These are phyloP conservation scores for Microplitis mediator DNA, from an alignment of 1,140 invertebrate species.

Conservation along the genomic window DNA sequence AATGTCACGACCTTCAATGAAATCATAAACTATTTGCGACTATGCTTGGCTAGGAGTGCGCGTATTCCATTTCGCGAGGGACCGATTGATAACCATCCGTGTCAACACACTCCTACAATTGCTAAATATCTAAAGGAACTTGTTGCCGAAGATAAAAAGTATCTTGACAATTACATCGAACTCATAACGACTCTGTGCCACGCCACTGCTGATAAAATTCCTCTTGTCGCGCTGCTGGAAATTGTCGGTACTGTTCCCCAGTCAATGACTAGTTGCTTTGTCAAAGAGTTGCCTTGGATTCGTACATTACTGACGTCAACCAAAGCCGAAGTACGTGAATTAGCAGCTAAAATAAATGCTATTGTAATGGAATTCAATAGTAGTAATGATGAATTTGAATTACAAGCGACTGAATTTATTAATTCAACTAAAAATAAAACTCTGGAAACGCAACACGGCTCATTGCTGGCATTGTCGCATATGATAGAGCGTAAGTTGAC, in stretches of 20 bases:
- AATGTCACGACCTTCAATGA: slow-evolving; percentile 61
- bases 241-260: slow-evolving; percentile 73
- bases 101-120: slow-evolving; percentile 68
- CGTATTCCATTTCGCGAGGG: slow-evolving; percentile 55
- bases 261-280: slow-evolving; percentile 65
- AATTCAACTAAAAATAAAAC: slow-evolving; percentile 63
- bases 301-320: slow-evolving; percentile 70
- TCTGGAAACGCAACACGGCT: slow-evolving; percentile 77
- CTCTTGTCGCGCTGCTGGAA: slow-evolving; percentile 76
- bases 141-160: slow-evolving; percentile 60
- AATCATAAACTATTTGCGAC: slow-evolving; percentile 78
- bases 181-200: slow-evolving; percentile 70
- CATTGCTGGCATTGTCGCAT: slow-evolving; percentile 71
- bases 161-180: slow-evolving; percentile 69
- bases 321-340: slow-evolving; percentile 76
- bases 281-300: slow-evolving; percentile 69
- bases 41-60: slow-evolving; percentile 71
- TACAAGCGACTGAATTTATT: slow-evolving; percentile 64
- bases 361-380: slow-evolving; percentile 66
- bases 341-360: slow-evolving; percentile 72
- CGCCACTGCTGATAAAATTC: slow-evolving; percentile 67
- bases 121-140: slow-evolving; percentile 64
- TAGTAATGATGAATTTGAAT: slow-evolving; percentile 62
- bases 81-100: slow-evolving; percentile 65
- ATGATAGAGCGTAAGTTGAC: slow-evolving; percentile 71